Evolutionary conservation across 1,140 invertebrate species (phyloP), one percentile per base, ranked within the genome.

Genomic region (Drosophila guanche): DNA sequence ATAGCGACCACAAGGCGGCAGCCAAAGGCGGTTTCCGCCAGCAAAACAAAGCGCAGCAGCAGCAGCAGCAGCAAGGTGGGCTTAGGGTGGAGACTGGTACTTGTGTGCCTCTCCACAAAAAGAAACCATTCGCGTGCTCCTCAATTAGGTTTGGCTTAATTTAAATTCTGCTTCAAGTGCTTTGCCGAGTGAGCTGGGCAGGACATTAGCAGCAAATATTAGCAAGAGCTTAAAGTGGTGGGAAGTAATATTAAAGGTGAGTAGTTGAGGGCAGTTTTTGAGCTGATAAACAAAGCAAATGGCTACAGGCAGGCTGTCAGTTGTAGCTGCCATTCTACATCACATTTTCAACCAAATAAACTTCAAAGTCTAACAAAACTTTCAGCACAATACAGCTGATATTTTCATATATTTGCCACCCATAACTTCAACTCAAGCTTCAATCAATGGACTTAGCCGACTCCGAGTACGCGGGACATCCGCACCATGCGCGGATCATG

Each of bases 141-240:
- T 76, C 80, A 84, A 85, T 86, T 85, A 86, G 68, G 65, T 86
- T 55, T 55, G 57, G 77, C 81, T 86, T 85, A 86, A 81, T 85
- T 86, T 86, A 86, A 86, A 86, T 86, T 88, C 16, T 78, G 56
- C 77, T 80, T 65, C 73, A 40, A 86, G 81, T 81, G 77, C 59
- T 20, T 73, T 25, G 22, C 59, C 59, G 42, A 63, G 68, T 73
- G 70, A 55, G 80, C 10, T 41, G 48, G 16, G 16, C 16, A 75
- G 61, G 33, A 85, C 72, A 84, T 84, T 83, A 79, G 62, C 68
- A 58, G 62, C 62, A 63, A 81, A 78, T 78, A 74, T 63, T 65
- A 83, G 71, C 80, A 33, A 56, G 45, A 23, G 61, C 57, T 79
- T 76, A 58, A 79, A 79, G 65, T 61, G 27, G 16, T 46, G 3